Evolutionary conservation across 2,888 invertebrate species (phyloP).

Genomic region (Chrysolina americana): DNA sequence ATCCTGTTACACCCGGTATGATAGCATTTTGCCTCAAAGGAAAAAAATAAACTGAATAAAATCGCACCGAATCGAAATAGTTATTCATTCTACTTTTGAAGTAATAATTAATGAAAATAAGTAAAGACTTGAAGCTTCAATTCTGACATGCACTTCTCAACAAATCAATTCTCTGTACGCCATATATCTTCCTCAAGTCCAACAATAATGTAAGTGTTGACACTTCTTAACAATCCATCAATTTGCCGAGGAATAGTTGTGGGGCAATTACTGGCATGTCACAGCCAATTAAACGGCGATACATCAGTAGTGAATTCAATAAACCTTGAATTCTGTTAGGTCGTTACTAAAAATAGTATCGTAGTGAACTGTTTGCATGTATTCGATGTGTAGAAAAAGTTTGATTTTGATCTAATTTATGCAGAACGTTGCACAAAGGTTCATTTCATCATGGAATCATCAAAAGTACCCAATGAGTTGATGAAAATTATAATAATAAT

Average conservation of each 20-base stretch:
- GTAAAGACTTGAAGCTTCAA: neutral
- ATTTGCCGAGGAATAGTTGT: constrained; percentile 11
- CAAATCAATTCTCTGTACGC: neutral
- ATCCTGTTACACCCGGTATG: no score
- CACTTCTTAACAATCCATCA: constrained; percentile 7
- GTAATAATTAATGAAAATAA: no score
- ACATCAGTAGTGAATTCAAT: constrained; percentile 1
- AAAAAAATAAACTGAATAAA: no score
- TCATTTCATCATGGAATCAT: neutral
- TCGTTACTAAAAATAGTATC: neutral
- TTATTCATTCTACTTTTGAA: no score
- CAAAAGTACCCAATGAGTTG: neutral
- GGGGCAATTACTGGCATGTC: neutral
- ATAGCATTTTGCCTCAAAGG: no score
- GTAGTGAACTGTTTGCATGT: neutral
- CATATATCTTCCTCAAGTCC: neutral
- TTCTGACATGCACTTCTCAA: neutral
- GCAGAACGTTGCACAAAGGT: neutral
- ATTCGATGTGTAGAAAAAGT: neutral
- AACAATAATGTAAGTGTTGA: constrained; percentile 5
- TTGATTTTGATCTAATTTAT: neutral
- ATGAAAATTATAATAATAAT: neutral
- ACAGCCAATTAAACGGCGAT: constrained; percentile 2
- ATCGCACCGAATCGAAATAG: no score
- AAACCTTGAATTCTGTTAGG: constrained; percentile 5